These are phyloP conservation scores for Drosophila elegans DNA, from an alignment of 1,140 invertebrate species.

Conservation along the genomic window DNA sequence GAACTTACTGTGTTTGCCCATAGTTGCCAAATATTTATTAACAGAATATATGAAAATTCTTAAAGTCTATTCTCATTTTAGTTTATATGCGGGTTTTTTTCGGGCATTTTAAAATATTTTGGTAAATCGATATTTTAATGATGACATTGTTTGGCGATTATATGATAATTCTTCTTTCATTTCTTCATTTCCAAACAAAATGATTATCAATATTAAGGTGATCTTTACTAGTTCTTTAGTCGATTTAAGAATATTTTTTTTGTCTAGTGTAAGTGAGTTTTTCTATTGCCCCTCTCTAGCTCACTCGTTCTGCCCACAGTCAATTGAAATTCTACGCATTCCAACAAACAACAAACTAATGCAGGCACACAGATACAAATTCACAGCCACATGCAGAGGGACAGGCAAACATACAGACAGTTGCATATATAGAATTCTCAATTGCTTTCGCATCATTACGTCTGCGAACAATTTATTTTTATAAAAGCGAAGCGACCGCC, in stretches of 20 bases:
- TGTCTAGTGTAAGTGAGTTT: constrained; percentile 24
- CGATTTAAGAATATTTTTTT: constrained; percentile 1
- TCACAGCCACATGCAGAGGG: constrained; percentile 13
- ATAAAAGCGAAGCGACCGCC: constrained; percentile 74
- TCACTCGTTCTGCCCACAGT: constrained; percentile 58
- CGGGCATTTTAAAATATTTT: no score
- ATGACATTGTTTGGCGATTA: no score
- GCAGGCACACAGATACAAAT: constrained; percentile 38
- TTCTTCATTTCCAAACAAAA: no score
- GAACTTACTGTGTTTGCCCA: no score
- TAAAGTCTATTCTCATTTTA: no score
- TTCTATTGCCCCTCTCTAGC: constrained; percentile 4
- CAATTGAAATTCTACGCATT: constrained; percentile 83
- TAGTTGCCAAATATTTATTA: no score
- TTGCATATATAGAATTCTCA: constrained; percentile 81
- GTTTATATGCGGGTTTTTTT: no score
- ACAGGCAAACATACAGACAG: constrained; percentile 49
- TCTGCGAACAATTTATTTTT: constrained; percentile 83
- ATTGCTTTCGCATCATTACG: constrained; percentile 83
- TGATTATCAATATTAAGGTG: background rate
- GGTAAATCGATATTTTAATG: no score
- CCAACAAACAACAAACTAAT: constrained; percentile 79
- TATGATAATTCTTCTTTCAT: no score
- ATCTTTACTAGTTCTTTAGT: background rate
- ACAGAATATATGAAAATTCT: no score